A percentile compares a stretch with the other conserved stretches of the same genome.
Evolutionary conservation across 2,113 vertebrate genomes (phyloP).

Genomic region (Diphyllodes magnificus): DNA sequence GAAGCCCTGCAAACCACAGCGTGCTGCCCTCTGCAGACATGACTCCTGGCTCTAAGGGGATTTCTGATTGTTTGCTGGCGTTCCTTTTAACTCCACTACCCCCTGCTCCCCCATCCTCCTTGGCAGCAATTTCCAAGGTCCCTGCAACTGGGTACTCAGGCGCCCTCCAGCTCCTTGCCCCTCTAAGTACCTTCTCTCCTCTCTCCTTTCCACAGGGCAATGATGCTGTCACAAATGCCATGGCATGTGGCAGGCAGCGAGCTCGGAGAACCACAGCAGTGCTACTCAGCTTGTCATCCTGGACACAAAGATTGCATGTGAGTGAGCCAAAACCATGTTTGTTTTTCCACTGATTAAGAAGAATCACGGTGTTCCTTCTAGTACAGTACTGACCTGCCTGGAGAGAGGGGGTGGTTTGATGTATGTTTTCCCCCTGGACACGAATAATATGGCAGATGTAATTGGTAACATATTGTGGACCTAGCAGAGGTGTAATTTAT

Average conservation of each 20-base stretch:
- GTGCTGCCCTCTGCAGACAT: neutral
- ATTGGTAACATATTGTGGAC: slow-evolving; percentile 39
- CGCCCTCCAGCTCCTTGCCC: neutral
- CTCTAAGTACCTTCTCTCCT: neutral
- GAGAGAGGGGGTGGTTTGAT: slow-evolving; percentile 15
- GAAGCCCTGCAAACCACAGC: neutral
- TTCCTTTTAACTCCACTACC: neutral
- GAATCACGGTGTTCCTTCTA: slow-evolving; percentile 45
- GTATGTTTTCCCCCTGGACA: slow-evolving; percentile 21
- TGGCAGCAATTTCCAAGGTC: neutral
- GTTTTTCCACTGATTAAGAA: slow-evolving; percentile 56
- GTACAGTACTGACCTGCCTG: slow-evolving; percentile 26
- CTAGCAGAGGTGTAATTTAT: slow-evolving; percentile 41
- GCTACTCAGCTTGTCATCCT: slow-evolving; percentile 26
- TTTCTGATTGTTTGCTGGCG: neutral
- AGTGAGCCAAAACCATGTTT: neutral
- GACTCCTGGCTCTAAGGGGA: neutral
- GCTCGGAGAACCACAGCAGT: neutral
- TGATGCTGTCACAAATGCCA: neutral
- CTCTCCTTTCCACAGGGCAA: neutral
- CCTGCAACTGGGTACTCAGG: neutral
- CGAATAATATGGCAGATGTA: slow-evolving; percentile 54
- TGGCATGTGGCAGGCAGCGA: neutral
- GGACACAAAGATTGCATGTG: neutral
- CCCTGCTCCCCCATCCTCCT: neutral